Conservation (phyloP, 2,797 vertebrate species). For the Sebastes matsubarae region DNA sequence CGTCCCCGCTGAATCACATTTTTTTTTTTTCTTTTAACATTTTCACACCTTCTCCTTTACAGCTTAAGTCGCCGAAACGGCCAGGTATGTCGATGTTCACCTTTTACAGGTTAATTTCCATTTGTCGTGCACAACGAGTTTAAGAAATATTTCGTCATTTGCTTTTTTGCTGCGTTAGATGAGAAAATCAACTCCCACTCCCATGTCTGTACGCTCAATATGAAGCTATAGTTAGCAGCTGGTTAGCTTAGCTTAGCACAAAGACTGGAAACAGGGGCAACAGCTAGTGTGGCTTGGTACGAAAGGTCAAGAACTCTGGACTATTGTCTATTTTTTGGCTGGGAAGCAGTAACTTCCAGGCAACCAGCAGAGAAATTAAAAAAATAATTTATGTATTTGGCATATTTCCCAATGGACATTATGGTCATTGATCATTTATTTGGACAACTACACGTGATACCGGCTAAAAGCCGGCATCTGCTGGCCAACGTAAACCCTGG, state of each 20-base stretch:
- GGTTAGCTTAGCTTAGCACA: background rate
- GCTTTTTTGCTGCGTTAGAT: background rate
- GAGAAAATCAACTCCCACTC: background rate
- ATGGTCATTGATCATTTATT: too few relatives aligned
- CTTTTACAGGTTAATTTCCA: background rate
- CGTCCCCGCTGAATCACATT: background rate
- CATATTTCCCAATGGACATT: too few relatives aligned
- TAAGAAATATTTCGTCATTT: background rate
- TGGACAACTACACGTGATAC: too few relatives aligned
- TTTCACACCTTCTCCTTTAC: slow-evolving; percentile 63
- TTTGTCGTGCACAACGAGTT: background rate
- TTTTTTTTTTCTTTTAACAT: background rate
- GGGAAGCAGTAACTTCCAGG: background rate
- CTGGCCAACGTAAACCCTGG: too few relatives aligned
- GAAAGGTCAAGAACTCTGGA: background rate
- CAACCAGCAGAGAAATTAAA: background rate
- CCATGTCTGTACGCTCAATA: background rate
- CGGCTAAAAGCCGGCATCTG: too few relatives aligned
- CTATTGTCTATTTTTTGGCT: background rate
- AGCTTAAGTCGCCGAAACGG: slow-evolving; percentile 98
- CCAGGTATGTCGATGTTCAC: slow-evolving; percentile 85
- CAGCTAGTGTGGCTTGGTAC: background rate
- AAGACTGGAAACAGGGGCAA: background rate
- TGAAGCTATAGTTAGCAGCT: background rate
- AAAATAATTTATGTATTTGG: too few relatives aligned